Base-by-base conservation (phyloP, 2,888 invertebrate genomes). In the Cerastis rubricosa region DNA sequence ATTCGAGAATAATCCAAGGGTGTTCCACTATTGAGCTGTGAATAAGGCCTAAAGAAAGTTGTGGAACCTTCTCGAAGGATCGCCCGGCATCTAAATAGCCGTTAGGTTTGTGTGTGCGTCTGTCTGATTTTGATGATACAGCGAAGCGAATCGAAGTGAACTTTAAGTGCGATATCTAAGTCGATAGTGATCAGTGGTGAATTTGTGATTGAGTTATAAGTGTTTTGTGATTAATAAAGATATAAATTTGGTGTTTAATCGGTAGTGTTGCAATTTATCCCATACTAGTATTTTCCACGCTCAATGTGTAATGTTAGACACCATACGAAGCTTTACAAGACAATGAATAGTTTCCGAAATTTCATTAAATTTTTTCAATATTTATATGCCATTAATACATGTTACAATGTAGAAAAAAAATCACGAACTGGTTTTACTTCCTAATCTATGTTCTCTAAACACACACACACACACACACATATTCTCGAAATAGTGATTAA, bases 401-500 rank as follows among this genome's bases (percentile, higher is more conserved):
- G 25, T 43, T 29, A 40, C 43, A 35, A 6, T 47, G 59, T 63
- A 17, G 40, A 74, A n/a, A n/a, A n/a, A n/a, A n/a, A n/a, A n/a
- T n/a, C n/a, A n/a, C n/a, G n/a, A n/a, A n/a, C n/a, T n/a, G n/a
- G n/a, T n/a, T n/a, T 78, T 17, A 63, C 63, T 73, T 59, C 25
- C 14, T 57, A 80, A 84, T 64, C 22, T 29, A 65, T 67, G 54
- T 61, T 71, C 65, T 45, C 40, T 29, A 85, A 75, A 63, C 11
- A 66, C 14, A 75, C 57, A 72, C 54, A 63, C 11, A 66, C 14
- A 75, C 57, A 72, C 54, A 25, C n/a, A 66, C 25, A 61, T 66
- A 57, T 76, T 72, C 63, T 64, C 69, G 70, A 66, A 71, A 72
- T 81, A 76, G n/a, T n/a, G 61, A 61, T 29, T 49, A 59, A 80